Evolutionary conservation across 2,797 vertebrate species (phyloP).

Genomic region (Chloroceryle inda): DNA sequence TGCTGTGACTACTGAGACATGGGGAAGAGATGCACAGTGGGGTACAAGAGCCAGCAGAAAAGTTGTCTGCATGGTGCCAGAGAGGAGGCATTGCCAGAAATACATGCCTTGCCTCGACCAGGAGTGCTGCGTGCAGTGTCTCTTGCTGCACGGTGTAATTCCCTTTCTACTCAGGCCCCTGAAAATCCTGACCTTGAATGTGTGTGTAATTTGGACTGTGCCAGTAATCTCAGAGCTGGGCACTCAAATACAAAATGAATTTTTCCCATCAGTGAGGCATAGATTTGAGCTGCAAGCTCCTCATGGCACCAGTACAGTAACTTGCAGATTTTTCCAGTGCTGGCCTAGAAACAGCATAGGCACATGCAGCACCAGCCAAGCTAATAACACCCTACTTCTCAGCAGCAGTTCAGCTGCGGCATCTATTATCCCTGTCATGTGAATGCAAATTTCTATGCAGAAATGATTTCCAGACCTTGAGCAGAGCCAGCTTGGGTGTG

Average conservation of each 20-base stretch:
- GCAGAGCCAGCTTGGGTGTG: conserved; percentile 35
- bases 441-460: conserved; percentile 49
- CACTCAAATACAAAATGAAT: background rate
- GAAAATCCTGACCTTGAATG: background rate
- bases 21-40: background rate
- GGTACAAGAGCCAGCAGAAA: background rate
- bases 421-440: conserved; percentile 55
- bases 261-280: background rate
- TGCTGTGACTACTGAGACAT: background rate
- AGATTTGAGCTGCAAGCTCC: background rate
- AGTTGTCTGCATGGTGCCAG: background rate
- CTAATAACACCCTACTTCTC: conserved; percentile 62
- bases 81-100: background rate
- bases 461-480: conserved; percentile 44
- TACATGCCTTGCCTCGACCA: fast-evolving
- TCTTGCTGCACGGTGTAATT: background rate
- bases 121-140: background rate
- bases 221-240: background rate
- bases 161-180: background rate
- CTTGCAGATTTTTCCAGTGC: conserved; percentile 23
- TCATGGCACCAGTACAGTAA: conserved; percentile 17
- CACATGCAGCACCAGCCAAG: conserved; percentile 50
- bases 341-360: conserved; percentile 58
- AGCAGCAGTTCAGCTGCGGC: conserved; percentile 47
- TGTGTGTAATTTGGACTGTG: background rate